Conservation (phyloP, 1,140 invertebrate species). For the Phymastichus coffea region DNA sequence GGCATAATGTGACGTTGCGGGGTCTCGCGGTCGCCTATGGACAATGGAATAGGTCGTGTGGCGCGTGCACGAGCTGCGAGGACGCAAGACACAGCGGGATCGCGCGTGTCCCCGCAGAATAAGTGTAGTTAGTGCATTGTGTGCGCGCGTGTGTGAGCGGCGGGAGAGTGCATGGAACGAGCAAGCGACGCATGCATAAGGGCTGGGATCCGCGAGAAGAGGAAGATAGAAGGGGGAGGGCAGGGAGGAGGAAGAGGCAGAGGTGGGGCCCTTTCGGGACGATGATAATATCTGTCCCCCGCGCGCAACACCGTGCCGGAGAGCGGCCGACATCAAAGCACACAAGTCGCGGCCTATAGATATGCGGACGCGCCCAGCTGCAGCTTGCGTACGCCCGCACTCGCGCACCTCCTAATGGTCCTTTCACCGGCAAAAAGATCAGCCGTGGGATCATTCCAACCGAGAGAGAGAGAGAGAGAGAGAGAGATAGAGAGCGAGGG, state of each 20-base stretch:
- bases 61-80: no score
- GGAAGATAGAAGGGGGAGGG: neutral
- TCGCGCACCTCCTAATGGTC: constrained; percentile 42
- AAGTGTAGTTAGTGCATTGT: no score
- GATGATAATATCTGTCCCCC: constrained; percentile 56
- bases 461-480: neutral
- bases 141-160: no score
- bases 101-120: no score
- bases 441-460: constrained; percentile 25
- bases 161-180: neutral
- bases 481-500: neutral
- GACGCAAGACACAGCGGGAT: no score
- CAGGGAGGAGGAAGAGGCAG: constrained; percentile 13
- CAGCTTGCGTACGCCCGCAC: constrained; percentile 38
- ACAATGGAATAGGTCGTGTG: no score
- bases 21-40: neutral
- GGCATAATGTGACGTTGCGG: constrained; percentile 3
- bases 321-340: constrained; percentile 54
- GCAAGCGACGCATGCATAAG: neutral
- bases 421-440: constrained; percentile 33
- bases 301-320: no score
- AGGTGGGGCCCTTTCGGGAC: constrained; percentile 37
- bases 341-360: constrained; percentile 37
- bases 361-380: constrained; percentile 47
- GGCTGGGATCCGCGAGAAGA: neutral